Percentiles rank a stretch among this genome's conserved stretches.
phyloP scores from a whole-genome alignment of 2,888 invertebrate genomes.

The Luffia ferchaultella region DNA sequence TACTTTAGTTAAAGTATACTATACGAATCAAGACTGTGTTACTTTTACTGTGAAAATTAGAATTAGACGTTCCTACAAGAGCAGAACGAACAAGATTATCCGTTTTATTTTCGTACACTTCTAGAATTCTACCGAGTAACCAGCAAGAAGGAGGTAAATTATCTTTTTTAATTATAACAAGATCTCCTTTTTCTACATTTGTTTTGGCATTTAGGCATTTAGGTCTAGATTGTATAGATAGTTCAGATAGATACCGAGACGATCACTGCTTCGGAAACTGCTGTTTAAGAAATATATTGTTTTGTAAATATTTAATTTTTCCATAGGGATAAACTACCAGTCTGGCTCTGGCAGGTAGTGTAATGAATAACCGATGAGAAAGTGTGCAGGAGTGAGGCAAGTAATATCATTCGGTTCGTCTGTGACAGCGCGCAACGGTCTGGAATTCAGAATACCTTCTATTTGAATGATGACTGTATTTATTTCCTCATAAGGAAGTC shows the following conservation, averaged over 20 bases:
- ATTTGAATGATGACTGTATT: conserved; percentile 5
- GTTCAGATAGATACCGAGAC: conserved; percentile 6
- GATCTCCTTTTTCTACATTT: conserved; percentile 4
- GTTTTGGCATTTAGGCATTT: conserved; percentile 3
- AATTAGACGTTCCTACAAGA: neutral
- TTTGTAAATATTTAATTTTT: conserved; percentile 6
- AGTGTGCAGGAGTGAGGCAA: conserved; percentile 5
- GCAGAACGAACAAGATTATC: neutral
- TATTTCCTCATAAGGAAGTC: conserved; percentile 3
- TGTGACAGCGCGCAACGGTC: conserved; percentile 2
- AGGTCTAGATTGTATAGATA: conserved; percentile 4
- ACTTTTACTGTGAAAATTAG: neutral
- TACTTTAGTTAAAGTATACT: too few species aligned
- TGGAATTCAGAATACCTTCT: conserved; percentile 6
- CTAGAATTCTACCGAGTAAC: neutral
- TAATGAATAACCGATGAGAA: neutral
- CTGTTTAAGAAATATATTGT: conserved; percentile 7
- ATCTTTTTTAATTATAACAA: conserved; percentile 5
- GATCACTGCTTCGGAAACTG: conserved; percentile 7
- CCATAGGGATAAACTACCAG: conserved; percentile 3
- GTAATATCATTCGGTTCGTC: conserved; percentile 1
- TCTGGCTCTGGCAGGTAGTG: conserved; percentile 2
- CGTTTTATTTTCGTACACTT: neutral
- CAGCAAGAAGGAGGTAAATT: neutral
- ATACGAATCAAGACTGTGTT: too few species aligned